These are phyloP conservation scores for Rhabdomys pumilio DNA, from an alignment of 2,797 vertebrate genomes.

Conservation along the genomic window DNA sequence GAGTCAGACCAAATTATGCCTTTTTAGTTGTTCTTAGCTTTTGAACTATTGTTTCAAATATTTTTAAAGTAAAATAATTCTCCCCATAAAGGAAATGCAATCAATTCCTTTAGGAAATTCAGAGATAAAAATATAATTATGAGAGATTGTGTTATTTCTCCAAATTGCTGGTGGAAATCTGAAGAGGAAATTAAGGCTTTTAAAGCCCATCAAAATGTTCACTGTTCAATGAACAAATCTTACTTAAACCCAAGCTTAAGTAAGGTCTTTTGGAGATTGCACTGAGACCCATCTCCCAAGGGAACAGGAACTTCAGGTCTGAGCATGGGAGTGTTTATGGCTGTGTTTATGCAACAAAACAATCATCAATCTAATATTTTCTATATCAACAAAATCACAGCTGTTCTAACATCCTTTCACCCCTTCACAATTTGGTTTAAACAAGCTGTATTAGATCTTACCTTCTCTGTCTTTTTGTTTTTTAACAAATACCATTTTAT, in stretches of 20 bases:
- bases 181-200: conserved; percentile 77
- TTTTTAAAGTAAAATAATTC: conserved; percentile 46
- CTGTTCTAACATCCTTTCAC: neutral
- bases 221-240: conserved; percentile 79
- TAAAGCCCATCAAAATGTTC: conserved; percentile 72
- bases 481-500: conserved; percentile 31
- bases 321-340: conserved; percentile 13
- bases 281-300: conserved; percentile 55
- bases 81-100: conserved; percentile 72
- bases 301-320: conserved; percentile 13
- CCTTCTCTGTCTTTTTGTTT: conserved; percentile 17
- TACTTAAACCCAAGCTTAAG: conserved; percentile 69
- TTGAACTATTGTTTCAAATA: conserved; percentile 67
- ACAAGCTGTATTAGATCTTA: neutral
- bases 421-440: conserved; percentile 4
- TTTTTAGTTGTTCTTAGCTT: conserved; percentile 63
- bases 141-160: conserved; percentile 69
- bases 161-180: conserved; percentile 75
- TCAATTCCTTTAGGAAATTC: conserved; percentile 76
- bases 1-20: neutral
- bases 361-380: neutral
- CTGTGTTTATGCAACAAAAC: neutral
- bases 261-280: conserved; percentile 59
- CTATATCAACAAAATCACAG: neutral
- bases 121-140: conserved; percentile 78